Percentiles rank a stretch among this genome's conserved stretches.
Evolutionary conservation across 2,888 invertebrate species (phyloP).

Genomic region (Pachycephus smyrnensis): DNA sequence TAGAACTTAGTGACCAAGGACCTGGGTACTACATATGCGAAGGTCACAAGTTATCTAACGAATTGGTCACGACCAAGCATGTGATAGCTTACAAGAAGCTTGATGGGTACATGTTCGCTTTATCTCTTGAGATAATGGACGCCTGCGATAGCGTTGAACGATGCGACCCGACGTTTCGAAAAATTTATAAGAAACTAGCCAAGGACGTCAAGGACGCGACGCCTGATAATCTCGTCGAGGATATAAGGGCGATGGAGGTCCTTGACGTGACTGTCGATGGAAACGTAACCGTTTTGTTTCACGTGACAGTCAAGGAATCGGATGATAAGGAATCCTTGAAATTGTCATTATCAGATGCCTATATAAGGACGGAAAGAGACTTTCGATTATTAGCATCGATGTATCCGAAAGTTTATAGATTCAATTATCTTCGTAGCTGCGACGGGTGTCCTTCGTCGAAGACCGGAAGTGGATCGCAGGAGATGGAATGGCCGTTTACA

Average conservation of each 20-base stretch:
- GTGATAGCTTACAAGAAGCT: constrained; percentile 67
- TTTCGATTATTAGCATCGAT: constrained; percentile 11
- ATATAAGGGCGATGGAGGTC: constrained; percentile 71
- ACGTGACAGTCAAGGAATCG: constrained; percentile 59
- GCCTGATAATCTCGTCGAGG: constrained; percentile 62
- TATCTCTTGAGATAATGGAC: constrained; percentile 51
- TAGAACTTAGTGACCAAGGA: constrained; percentile 69
- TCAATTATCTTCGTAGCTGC: constrained; percentile 14
- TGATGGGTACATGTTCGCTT: constrained; percentile 55
- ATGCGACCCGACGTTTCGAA: constrained; percentile 31
- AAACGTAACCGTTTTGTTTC: constrained; percentile 64
- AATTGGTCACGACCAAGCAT: constrained; percentile 67
- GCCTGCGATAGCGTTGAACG: constrained; percentile 33
- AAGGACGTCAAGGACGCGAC: constrained; percentile 47
- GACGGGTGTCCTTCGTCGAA: constrained; percentile 3
- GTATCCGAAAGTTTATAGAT: constrained; percentile 10
- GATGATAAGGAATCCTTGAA: constrained; percentile 4
- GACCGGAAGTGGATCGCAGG: neutral
- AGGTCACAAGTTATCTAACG: constrained; percentile 65
- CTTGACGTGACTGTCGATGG: constrained; percentile 58
- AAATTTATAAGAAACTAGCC: constrained; percentile 24
- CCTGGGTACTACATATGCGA: constrained; percentile 78
- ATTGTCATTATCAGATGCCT: neutral
- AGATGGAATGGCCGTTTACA: neutral
- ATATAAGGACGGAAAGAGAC: constrained; percentile 6